A percentile compares a stretch with the other conserved stretches of the same genome.
Evolutionary conservation across 2,113 vertebrate species (phyloP).

Genomic region (Phaethornis superciliosus): DNA sequence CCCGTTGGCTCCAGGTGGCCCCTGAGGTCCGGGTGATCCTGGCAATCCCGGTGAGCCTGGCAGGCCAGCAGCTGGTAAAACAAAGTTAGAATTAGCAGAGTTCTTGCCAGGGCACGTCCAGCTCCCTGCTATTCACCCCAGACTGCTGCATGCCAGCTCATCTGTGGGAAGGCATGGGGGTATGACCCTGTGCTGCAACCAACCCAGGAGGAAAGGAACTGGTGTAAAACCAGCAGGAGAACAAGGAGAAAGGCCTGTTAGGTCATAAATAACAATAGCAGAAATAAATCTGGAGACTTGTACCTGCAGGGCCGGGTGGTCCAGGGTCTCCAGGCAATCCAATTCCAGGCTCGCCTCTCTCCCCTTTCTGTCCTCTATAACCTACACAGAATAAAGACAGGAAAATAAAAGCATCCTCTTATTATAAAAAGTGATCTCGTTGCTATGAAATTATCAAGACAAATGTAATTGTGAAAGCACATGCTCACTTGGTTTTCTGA

Average conservation of each 20-base stretch:
- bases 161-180: background rate
- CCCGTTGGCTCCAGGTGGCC: conserved; percentile 84
- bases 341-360: conserved; percentile 93
- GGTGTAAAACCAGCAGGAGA: background rate
- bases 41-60: conserved; percentile 74
- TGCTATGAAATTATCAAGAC: background rate
- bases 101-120: accelerated
- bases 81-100: conserved; percentile 62
- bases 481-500: background rate
- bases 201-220: background rate
- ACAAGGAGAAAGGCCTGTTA: background rate
- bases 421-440: background rate
- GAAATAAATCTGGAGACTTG: conserved; percentile 28
- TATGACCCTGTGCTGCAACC: accelerated
- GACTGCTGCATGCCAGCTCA: background rate
- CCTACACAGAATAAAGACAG: conserved; percentile 81
- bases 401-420: conserved; percentile 25
- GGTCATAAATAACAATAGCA: background rate
- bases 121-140: accelerated
- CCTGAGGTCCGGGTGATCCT: conserved; percentile 80
- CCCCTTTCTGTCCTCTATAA: conserved; percentile 96
- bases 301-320: conserved; percentile 88
- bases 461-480: background rate
- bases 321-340: conserved; percentile 89
- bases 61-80: conserved; percentile 77